Base-by-base conservation (phyloP, 1,140 invertebrate species). In the Temnothorax curvispinosus region DNA sequence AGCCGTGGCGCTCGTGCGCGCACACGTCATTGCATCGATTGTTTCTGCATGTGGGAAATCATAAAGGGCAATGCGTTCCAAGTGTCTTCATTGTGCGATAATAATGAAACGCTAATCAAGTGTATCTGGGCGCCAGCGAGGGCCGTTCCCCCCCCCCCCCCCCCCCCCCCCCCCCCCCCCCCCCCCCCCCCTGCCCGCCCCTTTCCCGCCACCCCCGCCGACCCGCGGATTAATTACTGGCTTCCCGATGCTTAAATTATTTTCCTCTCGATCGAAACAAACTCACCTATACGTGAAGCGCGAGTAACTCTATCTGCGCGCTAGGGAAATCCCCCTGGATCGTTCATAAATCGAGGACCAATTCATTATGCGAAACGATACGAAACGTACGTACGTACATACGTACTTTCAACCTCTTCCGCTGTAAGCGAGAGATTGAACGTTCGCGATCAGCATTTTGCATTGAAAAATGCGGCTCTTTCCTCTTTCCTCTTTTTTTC, bases 11-110 rank as follows among this genome's bases (percentile, higher is more conserved):
- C 62, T 69, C 56, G 64, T 69, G 72, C 84, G 82, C 78, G 89
- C 65, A 88, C 89, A 84, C 89, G 89, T 91, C 90, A 91, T 91
- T 88, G 87, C 89, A 89, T 91, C 90, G 90, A 91, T 91, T 91
- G 89, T 90, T 91, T 89, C 90, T 80, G 75, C 85, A 84, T 72
- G 90, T 90, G 89, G 87, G 78, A 91, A 88, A 90, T 90, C 76
- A 86, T 88, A 91, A 91, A 90, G 87, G 90, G 82, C 89, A 90
- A 89, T 90, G 88, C 87, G 78, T 86, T 87, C 81, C 85, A 77
- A 80, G 72, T 74, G 75, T 89, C 88, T 90, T 89, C 89, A 89
- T 90, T 89, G 85, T 90, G 72, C 71, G 56, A 72, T 82, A 88
- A 90, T 87, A 90, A 87, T 87, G 72, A 87, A 86, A 89, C 85